Base-by-base conservation (phyloP, 1,140 invertebrate species). In the Drosophila suzukii region DNA sequence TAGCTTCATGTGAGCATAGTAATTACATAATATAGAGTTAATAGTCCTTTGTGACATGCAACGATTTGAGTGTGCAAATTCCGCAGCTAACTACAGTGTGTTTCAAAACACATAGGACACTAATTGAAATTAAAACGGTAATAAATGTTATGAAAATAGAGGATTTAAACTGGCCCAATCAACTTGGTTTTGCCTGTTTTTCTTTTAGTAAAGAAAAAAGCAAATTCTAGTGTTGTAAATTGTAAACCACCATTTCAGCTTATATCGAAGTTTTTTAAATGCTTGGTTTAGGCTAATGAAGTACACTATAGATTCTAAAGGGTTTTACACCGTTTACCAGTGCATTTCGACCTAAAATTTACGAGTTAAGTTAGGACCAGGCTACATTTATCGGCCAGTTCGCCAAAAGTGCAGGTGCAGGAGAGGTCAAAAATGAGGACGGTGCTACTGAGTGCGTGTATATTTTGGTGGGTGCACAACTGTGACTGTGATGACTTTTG, bases 61-160 rank as follows among this genome's bases (percentile, higher is more conserved):
- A 49, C 59, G 30, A 49, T 63, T 73, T 62, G 54, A 43, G 41
- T 51, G 84, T 89, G 81, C 85, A 89, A 85, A 84, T 81, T 90
- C 75, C 63, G 46, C 85, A 90, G 85, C 85, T 89, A 90, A 89
- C 83, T 78, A 76, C 62, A 68, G 17, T 73, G 44, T 41, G 20
- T 36, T 39, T 72, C 39, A 53, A 44, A 49, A 34, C 32, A 34
- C 32, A n/a, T 13, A 39, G 20, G 43, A 46, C 24, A 39, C 68
- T 44, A 50, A 30, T 46, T 43, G 27, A 44, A 49, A 34, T 30
- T 12, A 15, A 43, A 79, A 65, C 61, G 53, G 60, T 46, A 60
- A 13, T 6, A 44, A 17, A 4, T 24, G 27, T 44, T 13, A 6
- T 12, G 24, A 24, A 6, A 27, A 27, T 7, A 10, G 44, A 4